These are phyloP conservation scores for Tubulanus polymorphus DNA, from an alignment of 2,888 invertebrate species.

Conservation along the genomic window DNA sequence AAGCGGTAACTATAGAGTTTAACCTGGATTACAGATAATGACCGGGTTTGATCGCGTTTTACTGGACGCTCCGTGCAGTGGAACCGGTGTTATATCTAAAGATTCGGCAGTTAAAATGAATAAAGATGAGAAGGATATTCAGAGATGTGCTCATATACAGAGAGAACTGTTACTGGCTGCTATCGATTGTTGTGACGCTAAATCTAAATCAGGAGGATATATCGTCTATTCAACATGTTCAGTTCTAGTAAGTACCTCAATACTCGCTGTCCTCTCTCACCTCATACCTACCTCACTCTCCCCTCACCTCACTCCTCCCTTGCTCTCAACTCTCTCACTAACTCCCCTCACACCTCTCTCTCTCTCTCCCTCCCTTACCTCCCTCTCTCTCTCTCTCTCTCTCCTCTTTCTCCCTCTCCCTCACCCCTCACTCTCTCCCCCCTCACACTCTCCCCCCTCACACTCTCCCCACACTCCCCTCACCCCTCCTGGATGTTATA, in stretches of 20 bases:
- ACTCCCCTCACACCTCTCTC: too few relatives aligned
- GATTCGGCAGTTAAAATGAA: slow-evolving; percentile 85
- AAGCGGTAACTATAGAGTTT: too few relatives aligned
- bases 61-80: slow-evolving; percentile 96
- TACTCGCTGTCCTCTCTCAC: too few relatives aligned
- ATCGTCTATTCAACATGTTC: slow-evolving; percentile 99
- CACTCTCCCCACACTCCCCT: too few relatives aligned
- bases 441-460: too few relatives aligned
- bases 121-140: slow-evolving; percentile 77
- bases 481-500: slow-evolving; percentile 12
- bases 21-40: slow-evolving; percentile 61
- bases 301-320: too few relatives aligned
- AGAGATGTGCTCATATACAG: slow-evolving; percentile 87
- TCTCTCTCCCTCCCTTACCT: too few relatives aligned
- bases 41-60: slow-evolving; percentile 92
- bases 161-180: slow-evolving; percentile 87
- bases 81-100: slow-evolving; percentile 96
- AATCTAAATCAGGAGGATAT: slow-evolving; percentile 87
- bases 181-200: slow-evolving; percentile 93
- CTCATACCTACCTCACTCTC: too few relatives aligned
- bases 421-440: too few relatives aligned
- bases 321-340: too few relatives aligned
- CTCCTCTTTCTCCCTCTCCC: too few relatives aligned
- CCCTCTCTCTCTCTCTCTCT: too few relatives aligned
- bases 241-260: slow-evolving; percentile 64